Conservation (phyloP, 1,140 invertebrate species). For the Eulimnadia texana region DNA sequence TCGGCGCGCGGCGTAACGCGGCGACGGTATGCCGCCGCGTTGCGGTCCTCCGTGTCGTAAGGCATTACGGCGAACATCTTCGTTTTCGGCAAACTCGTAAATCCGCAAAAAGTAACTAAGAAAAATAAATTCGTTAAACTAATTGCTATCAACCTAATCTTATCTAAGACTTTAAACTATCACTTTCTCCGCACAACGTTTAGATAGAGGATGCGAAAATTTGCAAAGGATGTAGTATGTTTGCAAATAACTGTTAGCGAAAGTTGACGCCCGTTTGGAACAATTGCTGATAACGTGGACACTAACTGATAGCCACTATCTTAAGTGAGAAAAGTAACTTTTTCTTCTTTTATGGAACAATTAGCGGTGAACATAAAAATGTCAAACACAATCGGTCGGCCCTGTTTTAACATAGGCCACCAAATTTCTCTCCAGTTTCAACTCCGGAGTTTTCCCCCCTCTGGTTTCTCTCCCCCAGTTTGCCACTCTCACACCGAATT, state of each 20-base stretch:
- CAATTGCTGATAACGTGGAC: no score
- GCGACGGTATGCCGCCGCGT: slow-evolving; percentile 33
- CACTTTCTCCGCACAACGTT: no score
- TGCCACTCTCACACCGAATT: no score
- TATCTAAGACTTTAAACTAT: no score
- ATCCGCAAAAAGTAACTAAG: neutral
- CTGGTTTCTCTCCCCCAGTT: no score
- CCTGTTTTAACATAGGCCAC: no score
- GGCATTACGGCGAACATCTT: slow-evolving; percentile 67
- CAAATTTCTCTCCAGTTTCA: neutral
- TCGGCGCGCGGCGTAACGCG: slow-evolving; percentile 62
- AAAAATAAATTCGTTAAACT: no score
- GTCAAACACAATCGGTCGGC: neutral
- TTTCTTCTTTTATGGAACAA: neutral
- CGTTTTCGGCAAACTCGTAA: neutral
- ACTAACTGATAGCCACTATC: no score
- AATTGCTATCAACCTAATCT: no score
- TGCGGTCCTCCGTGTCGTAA: slow-evolving; percentile 75
- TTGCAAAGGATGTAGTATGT: neutral
- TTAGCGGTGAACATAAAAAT: neutral
- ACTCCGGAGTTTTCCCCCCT: no score
- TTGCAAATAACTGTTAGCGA: no score
- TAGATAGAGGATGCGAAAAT: neutral
- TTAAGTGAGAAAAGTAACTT: no score
- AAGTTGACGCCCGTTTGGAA: neutral